Evolutionary conservation across 2,888 invertebrate species (phyloP), one percentile per base, ranked within the genome.

Genomic region (Agriopis leucophaearia): DNA sequence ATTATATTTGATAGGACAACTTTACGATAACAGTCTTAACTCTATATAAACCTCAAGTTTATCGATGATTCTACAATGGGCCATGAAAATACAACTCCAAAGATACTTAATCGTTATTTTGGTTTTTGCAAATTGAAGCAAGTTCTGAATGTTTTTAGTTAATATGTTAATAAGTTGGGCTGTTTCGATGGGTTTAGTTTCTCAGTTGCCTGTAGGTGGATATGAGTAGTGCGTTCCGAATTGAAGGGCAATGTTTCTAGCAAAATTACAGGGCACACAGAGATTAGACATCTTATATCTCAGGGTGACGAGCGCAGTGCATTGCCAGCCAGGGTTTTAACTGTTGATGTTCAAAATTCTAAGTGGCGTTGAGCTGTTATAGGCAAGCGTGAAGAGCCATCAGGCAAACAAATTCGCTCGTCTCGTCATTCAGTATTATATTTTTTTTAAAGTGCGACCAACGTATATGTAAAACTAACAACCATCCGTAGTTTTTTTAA

Each of bases 61-160:
- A 36, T 13, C n/a, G 16, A 54, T 0, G 12, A 18, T 52, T 36
- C 38, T 3, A 47, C 15, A n/a, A 64, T 36, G 5, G 18, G 51
- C 12, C 15, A 8, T 18, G 16, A 51, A 50, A 51, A 52, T 40
- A 27, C 38, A 38, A 27, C 35, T 16, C 47, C 12, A 45, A 9
- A 38, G 35, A 52, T 51, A 63, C 42, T 50, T 48, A 50, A 15
- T 6, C 8, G 12, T 8, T 13, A 38, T 27, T 59, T 50, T 16
- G 57, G 51, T 66, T 45, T 60, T 68, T 64, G 35, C 52, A 58
- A 61, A 66, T 63, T 66, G 47, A 64, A 48, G 38, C 15, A 48
- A 69, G 58, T n/a, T 52, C 60, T 56, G 54, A 62, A 58, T 45
- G 51, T 61, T 56, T 56, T 54, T 59, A 56, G 63, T 51, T 60